Evolutionary conservation across 2,113 vertebrate species (phyloP).

Genomic region (Pseudorectes ferrugineus): DNA sequence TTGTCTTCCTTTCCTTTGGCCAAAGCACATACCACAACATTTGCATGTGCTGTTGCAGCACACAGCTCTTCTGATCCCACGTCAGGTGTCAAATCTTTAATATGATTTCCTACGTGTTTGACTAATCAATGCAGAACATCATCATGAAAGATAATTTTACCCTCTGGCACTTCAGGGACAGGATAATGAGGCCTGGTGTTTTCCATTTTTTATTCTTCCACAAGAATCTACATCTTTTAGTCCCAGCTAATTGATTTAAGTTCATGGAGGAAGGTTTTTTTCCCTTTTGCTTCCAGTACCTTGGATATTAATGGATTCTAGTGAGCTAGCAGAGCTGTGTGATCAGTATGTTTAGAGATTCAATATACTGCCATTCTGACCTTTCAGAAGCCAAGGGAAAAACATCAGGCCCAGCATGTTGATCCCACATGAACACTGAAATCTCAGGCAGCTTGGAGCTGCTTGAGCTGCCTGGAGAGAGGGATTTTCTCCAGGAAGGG

Average conservation of each 20-base stretch:
- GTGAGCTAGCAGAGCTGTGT: constrained; percentile 46
- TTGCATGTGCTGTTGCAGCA: neutral
- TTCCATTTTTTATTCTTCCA: constrained; percentile 63
- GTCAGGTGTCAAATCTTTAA: constrained; percentile 56
- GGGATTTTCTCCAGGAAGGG: neutral
- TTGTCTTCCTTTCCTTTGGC: neutral
- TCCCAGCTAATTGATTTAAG: constrained; percentile 63
- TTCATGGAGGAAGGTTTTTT: constrained; percentile 37
- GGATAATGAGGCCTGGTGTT: constrained; percentile 53
- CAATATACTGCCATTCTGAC: constrained; percentile 42
- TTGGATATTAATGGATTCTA: constrained; percentile 63
- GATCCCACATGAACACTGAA: neutral
- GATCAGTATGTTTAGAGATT: constrained; percentile 59
- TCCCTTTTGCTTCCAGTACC: constrained; percentile 1
- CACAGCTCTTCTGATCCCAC: constrained; percentile 32
- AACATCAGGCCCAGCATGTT: constrained; percentile 10
- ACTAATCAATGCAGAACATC: constrained; percentile 79
- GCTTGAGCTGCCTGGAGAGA: neutral
- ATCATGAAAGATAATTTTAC: constrained; percentile 71
- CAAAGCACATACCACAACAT: neutral
- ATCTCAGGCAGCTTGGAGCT: constrained; percentile 3
- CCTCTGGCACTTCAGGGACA: constrained; percentile 54
- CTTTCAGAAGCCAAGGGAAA: constrained; percentile 48
- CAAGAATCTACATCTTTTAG: constrained; percentile 56
- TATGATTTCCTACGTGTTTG: constrained; percentile 71